Percentiles rank a stretch among this genome's conserved stretches.
Evolutionary conservation across 2,797 vertebrate species (phyloP).

Genomic region (Bovichtus variegatus): DNA sequence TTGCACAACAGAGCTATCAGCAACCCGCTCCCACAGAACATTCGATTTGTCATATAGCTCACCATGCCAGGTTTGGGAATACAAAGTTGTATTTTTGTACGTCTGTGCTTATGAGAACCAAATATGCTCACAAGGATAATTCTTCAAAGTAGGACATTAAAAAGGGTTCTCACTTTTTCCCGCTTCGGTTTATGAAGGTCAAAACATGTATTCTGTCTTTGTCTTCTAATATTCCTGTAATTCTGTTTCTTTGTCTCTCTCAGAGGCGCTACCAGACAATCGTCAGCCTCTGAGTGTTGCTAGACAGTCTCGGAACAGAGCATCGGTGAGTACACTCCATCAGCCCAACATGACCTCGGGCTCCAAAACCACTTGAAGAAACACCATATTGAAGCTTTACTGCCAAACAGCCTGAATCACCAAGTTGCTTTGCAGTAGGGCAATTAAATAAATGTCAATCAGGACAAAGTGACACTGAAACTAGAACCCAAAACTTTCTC

Average conservation of each 20-base stretch:
- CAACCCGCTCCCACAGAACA: slow-evolving; percentile 38
- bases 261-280: slow-evolving; percentile 85
- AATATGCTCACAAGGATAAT: background rate
- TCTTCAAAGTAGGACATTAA: slow-evolving; percentile 4
- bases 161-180: background rate
- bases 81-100: slow-evolving; percentile 21
- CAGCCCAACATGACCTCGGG: slow-evolving; percentile 10
- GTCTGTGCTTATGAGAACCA: background rate
- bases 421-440: background rate
- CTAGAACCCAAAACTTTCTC: background rate
- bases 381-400: background rate
- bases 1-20: slow-evolving; percentile 55
- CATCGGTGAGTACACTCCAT: slow-evolving; percentile 87
- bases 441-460: background rate
- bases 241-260: slow-evolving; percentile 37
- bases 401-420: slow-evolving; percentile 3
- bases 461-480: slow-evolving; percentile 1
- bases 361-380: slow-evolving; percentile 10
- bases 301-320: slow-evolving; percentile 93
- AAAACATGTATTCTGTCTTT: slow-evolving; percentile 3
- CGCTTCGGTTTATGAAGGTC: slow-evolving; percentile 1
- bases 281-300: slow-evolving; percentile 92
- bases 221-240: slow-evolving; percentile 19
- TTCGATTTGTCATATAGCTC: slow-evolving; percentile 46
- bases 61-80: slow-evolving; percentile 25